Percentiles rank a stretch among this genome's conserved stretches.
Evolutionary conservation across 1,140 invertebrate genomes (phyloP).

Genomic region (Dinoponera quadriceps): DNA sequence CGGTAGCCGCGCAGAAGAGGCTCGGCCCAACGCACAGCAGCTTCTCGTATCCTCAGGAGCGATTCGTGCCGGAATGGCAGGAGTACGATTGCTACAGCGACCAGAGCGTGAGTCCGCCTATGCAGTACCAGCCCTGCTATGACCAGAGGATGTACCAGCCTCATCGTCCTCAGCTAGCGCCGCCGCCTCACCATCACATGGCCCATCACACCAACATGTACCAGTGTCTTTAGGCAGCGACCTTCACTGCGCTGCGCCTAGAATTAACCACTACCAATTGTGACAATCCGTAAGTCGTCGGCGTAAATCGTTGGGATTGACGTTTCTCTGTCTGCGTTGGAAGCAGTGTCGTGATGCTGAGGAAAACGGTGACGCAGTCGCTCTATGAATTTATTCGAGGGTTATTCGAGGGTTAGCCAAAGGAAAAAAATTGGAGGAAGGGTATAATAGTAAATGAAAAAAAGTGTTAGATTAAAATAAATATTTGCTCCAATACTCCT

Average conservation of each 20-base stretch:
- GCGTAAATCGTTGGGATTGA: too few species aligned
- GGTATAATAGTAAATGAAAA: too few species aligned
- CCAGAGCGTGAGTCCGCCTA: constrained; percentile 82
- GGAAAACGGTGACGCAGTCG: not conserved
- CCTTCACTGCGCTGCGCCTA: too few species aligned
- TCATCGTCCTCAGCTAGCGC: constrained; percentile 73
- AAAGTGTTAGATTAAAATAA: too few species aligned
- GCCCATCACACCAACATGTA: constrained; percentile 81
- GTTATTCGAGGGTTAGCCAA: not conserved
- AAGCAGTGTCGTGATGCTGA: not conserved
- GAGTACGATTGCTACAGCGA: constrained; percentile 84
- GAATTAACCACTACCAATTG: not conserved
- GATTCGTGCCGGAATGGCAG: constrained; percentile 82
- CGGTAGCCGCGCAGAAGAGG: constrained; percentile 85
- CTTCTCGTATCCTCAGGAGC: constrained; percentile 81
- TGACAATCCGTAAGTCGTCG: not conserved
- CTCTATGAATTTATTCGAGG: not conserved
- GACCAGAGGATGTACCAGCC: constrained; percentile 80
- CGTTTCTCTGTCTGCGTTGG: not conserved
- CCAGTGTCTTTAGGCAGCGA: constrained; percentile 81
- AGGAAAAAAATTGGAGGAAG: not conserved
- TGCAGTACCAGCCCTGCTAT: constrained; percentile 78
- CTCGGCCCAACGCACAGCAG: constrained; percentile 76
- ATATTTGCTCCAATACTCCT: too few species aligned
- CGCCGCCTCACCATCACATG: constrained; percentile 76